A percentile compares a stretch with the other conserved stretches of the same genome.
phyloP scores from a whole-genome alignment of 2,113 vertebrate species.

The Menidia beryllina region DNA sequence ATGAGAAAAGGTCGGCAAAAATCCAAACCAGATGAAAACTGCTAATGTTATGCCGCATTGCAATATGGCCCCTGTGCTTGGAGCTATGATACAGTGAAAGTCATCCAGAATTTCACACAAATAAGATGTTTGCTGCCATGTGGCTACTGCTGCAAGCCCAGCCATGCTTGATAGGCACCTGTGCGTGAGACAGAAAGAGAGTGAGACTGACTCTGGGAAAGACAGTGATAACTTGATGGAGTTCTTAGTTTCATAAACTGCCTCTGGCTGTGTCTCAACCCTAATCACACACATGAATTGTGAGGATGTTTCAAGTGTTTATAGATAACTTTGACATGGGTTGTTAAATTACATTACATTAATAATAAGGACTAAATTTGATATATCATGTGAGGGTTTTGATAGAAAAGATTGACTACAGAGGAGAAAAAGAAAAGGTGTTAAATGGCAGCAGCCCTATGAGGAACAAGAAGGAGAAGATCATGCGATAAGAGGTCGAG shows the following conservation, averaged over 20 bases:
- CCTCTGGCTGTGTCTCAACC: slow-evolving; percentile 21
- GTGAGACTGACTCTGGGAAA: neutral
- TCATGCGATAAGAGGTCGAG: neutral
- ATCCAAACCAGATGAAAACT: slow-evolving; percentile 25
- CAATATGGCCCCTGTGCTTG: slow-evolving; percentile 30
- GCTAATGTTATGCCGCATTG: slow-evolving; percentile 19
- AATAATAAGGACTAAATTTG: neutral
- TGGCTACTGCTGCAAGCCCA: slow-evolving; percentile 58
- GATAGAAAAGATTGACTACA: neutral
- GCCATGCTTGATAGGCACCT: slow-evolving; percentile 56
- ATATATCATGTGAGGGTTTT: neutral
- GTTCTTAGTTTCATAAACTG: slow-evolving; percentile 13
- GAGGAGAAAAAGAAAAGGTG: slow-evolving; percentile 1
- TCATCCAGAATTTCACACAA: slow-evolving; percentile 50
- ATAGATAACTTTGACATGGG: slow-evolving; percentile 1
- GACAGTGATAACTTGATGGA: slow-evolving; percentile 20
- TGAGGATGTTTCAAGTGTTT: slow-evolving; percentile 20
- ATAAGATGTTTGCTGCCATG: slow-evolving; percentile 60
- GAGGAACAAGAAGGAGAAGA: neutral
- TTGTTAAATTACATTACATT: neutral
- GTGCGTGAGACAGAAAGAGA: slow-evolving; percentile 38
- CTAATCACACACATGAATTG: slow-evolving; percentile 10
- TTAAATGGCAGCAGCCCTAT: neutral
- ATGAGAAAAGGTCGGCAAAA: slow-evolving; percentile 13
- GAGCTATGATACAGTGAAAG: slow-evolving; percentile 41